A percentile compares a stretch with the other conserved stretches of the same genome.
These are phyloP conservation scores for Epizoanthus illoricatus DNA, from an alignment of 92 coral and sea anemone species.

Conservation along the genomic window DNA sequence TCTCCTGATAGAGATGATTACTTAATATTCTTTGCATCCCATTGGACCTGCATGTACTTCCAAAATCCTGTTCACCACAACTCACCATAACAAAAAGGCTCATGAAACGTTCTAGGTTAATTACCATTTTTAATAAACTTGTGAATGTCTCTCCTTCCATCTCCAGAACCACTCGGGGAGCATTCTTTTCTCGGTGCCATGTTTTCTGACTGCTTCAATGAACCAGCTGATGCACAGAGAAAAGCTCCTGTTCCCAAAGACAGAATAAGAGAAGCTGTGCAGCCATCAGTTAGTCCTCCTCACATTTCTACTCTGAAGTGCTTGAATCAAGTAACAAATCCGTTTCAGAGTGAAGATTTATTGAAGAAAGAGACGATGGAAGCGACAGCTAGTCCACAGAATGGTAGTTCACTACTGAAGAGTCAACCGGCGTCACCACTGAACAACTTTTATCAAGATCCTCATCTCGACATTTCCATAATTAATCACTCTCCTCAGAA, in stretches of 20 bases:
- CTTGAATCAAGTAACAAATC: background rate
- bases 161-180: slow-evolving; percentile 40
- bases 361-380: background rate
- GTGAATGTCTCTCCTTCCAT: background rate
- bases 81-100: too few relatives aligned
- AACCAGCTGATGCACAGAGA: slow-evolving; percentile 12
- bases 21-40: too few relatives aligned
- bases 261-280: background rate
- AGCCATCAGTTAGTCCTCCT: background rate
- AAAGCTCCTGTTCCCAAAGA: background rate
- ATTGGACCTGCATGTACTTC: too few relatives aligned
- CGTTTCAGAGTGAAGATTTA: background rate
- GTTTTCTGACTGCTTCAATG: slow-evolving; percentile 28
- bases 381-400: background rate
- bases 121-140: too few relatives aligned
- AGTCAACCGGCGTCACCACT: background rate
- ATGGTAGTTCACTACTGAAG: background rate
- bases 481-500: too few relatives aligned
- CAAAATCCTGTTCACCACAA: too few relatives aligned
- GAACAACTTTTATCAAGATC: too few relatives aligned
- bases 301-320: background rate
- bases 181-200: slow-evolving; percentile 23
- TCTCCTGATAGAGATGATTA: too few relatives aligned
- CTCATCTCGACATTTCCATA: too few relatives aligned
- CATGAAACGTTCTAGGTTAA: too few relatives aligned